phyloP scores from a whole-genome alignment of 1,140 invertebrate genomes.

The Steinernema feltiae region DNA sequence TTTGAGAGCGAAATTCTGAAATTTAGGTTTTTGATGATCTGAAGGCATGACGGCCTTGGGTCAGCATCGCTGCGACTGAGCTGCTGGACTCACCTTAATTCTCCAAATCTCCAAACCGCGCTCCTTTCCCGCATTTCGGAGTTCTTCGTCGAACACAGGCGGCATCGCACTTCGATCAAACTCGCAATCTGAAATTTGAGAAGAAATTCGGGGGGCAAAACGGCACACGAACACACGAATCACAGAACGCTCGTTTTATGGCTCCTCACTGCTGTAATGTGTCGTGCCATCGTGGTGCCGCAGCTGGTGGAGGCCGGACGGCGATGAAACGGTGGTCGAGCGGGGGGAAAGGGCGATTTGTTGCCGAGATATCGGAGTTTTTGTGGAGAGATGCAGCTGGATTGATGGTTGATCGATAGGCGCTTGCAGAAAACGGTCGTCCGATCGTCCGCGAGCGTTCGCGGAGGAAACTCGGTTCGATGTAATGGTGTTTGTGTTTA shows the following conservation, averaged over 20 bases:
- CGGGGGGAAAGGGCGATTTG: neutral
- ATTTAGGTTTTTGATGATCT: slow-evolving; percentile 31
- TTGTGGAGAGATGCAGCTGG: neutral
- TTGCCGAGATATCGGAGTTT: neutral
- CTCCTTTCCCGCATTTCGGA: slow-evolving; percentile 47
- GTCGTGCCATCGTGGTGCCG: too few species aligned
- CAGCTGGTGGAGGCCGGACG: too few species aligned
- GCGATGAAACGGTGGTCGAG: too few species aligned
- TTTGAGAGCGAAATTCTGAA: slow-evolving; percentile 74
- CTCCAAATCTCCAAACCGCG: slow-evolving; percentile 54
- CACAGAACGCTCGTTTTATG: too few species aligned
- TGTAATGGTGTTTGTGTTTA: too few species aligned
- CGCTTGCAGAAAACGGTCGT: too few species aligned
- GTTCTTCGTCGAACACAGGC: slow-evolving; percentile 32
- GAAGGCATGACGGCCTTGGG: neutral
- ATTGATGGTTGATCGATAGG: neutral
- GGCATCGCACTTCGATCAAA: neutral
- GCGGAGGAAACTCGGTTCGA: too few species aligned
- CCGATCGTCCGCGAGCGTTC: too few species aligned
- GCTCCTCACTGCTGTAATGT: too few species aligned
- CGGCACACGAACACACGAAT: too few species aligned
- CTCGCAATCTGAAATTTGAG: neutral
- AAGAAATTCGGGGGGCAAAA: neutral
- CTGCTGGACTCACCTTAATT: slow-evolving; percentile 45
- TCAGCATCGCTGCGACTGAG: too few species aligned